phyloP scores from a whole-genome alignment of 2,113 vertebrate species.

The Syrrhaptes paradoxus region DNA sequence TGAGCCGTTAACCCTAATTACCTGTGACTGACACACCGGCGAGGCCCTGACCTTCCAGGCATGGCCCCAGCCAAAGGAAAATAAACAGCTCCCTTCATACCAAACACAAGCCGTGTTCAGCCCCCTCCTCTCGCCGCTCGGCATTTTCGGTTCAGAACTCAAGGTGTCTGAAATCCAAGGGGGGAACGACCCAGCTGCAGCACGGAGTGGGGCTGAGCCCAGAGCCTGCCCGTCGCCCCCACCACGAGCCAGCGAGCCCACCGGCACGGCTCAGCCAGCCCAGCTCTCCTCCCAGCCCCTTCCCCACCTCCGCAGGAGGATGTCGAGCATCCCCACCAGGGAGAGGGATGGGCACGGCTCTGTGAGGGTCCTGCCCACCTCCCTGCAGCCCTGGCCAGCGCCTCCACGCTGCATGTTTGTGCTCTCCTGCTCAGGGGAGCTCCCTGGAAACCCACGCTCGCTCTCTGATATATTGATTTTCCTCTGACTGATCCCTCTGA shows the following conservation, averaged over 20 bases:
- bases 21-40: constrained; percentile 77
- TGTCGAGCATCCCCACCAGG: accelerated
- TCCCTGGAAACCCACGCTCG: neutral
- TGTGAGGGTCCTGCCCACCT: neutral
- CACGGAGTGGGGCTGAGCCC: neutral
- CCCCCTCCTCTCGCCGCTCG: neutral
- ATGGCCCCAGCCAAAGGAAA: constrained; percentile 68
- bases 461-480: accelerated
- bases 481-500: neutral
- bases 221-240: neutral
- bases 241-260: neutral
- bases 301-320: accelerated
- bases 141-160: neutral
- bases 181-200: neutral
- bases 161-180: neutral
- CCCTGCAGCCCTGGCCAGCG: neutral
- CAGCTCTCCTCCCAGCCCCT: neutral
- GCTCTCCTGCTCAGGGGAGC: neutral
- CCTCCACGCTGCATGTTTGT: accelerated
- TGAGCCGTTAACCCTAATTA: constrained; percentile 77
- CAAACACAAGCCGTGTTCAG: constrained; percentile 36
- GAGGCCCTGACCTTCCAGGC: constrained; percentile 72
- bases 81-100: constrained; percentile 74
- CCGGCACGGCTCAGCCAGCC: accelerated
- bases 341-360: accelerated